Base-by-base conservation (phyloP, 53 echinoderm and acorn worm species). In the Astropecten irregularis region DNA sequence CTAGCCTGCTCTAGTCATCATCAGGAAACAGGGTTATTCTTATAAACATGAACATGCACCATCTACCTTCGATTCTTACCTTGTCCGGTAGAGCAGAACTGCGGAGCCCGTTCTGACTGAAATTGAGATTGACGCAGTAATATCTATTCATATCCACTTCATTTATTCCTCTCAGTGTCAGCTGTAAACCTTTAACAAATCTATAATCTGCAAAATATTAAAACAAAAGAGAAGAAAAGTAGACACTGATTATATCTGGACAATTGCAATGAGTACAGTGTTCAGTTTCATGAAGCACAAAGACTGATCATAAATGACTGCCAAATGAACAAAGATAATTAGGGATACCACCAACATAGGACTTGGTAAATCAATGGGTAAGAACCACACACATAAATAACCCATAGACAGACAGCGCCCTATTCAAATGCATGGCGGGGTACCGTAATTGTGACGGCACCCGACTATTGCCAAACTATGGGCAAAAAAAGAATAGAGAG, bases 111-210 rank as follows among this genome's bases (percentile, higher is more conserved):
- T 9, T 30, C 22, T 40, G 15, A 56, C 62, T 79, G 63, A 79
- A 79, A 26, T 79, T 62, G 44, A 79, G 40, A 37, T 62, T 79
- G 31, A 79, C n/a, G 31, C 79, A 79, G 62, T 40, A 62, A 23
- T 46, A 30, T 14, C 19, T 33, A 11, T 32, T 44, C 9, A 44
- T 15, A 19, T 79, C 79, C 13, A 14, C 21, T 1, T 23, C 20
- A 13, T 44, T 28, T 18, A 29, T 27, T 9, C 39, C n/a, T 32
- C 34, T 1, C 21, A 79, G 19, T 0, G 46, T 40, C 6, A 79
- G 14, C 23, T 79, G 79, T 9, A 79, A 30, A 3, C 79, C 79
- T 62, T 79, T 79, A 6, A 61, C 31, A 6, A 44, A 30, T 3
- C 21, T 10, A 1, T 61, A 28, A 22, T 47, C 79, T 79, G 5